phyloP scores from a whole-genome alignment of 2,797 vertebrate genomes.

The Darevskia nairensis region DNA sequence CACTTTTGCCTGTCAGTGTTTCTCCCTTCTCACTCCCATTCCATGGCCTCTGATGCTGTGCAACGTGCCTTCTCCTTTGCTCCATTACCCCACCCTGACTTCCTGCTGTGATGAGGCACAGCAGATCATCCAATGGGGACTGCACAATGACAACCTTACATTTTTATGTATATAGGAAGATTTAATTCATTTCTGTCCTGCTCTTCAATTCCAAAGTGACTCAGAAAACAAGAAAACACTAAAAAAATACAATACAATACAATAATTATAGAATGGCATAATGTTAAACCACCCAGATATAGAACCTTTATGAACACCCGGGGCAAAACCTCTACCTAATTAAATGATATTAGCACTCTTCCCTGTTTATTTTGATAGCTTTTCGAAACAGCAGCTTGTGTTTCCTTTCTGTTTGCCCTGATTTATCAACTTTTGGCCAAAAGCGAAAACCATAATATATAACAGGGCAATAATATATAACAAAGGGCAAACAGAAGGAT shows the following conservation, averaged over 20 bases:
- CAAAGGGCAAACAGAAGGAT: slow-evolving; percentile 43
- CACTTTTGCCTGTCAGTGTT: too few relatives aligned
- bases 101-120: too few relatives aligned
- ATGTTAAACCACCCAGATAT: background rate
- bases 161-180: background rate
- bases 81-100: too few relatives aligned
- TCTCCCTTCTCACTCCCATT: too few relatives aligned
- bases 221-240: background rate
- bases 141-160: background rate
- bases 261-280: background rate
- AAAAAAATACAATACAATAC: too few relatives aligned
- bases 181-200: background rate
- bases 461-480: slow-evolving; percentile 19
- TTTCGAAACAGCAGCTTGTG: slow-evolving; percentile 1
- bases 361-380: background rate
- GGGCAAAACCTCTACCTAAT: background rate
- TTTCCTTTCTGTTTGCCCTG: slow-evolving; percentile 19
- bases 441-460: slow-evolving; percentile 29
- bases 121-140: too few relatives aligned
- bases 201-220: background rate
- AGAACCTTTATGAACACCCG: background rate
- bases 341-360: slow-evolving; percentile 11
- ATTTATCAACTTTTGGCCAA: slow-evolving; percentile 39
- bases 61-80: too few relatives aligned
- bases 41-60: too few relatives aligned